Evolutionary conservation across 2,888 invertebrate genomes (phyloP), one percentile per base, ranked within the genome.

Genomic region (Ochlodes sylvanus): DNA sequence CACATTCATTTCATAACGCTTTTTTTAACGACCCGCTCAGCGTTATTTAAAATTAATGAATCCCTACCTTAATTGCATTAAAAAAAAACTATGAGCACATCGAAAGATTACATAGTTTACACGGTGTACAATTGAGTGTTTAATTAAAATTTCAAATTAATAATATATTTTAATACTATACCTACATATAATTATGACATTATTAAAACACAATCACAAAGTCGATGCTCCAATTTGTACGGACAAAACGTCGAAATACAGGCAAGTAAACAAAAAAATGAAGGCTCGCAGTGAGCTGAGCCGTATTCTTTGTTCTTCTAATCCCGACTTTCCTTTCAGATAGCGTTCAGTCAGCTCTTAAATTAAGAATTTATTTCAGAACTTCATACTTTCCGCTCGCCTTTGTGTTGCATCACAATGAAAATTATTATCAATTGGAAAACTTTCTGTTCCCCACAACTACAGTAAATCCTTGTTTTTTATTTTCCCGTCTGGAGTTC

Each of bases 341-440:
- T 88, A 86, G 87, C 87, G 84, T 88, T 89, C 88, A 89, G 85
- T 89, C 89, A 87, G 86, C 86, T 88, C 87, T 90, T 88, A 90
- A 90, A 90, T 90, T 89, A 90, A 88, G 89, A 90, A 90, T 89
- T 90, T 90, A 91, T 90, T 90, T 89, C 88, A 82, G 80, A 90
- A 90, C 90, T 90, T 89, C 86, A 88, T 90, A 90, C 89, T 89
- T 90, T 87, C 79, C 86, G 86, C 85, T 61, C 84, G 77, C 85
- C 84, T 87, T 90, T 90, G 90, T 90, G 87, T 86, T 90, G 89
- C 87, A 87, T 87, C 85, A 90, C 88, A 90, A 90, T 90, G 86
- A 86, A 90, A 91, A 89, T 90, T 90, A 90, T 90, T 90, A 89
- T 90, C 89, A 90, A 89, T 91, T 88, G 89, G 88, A 88, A 90